Conservation (phyloP, 1,140 invertebrate genomes). For the Ditylenchus dipsaci region DNA sequence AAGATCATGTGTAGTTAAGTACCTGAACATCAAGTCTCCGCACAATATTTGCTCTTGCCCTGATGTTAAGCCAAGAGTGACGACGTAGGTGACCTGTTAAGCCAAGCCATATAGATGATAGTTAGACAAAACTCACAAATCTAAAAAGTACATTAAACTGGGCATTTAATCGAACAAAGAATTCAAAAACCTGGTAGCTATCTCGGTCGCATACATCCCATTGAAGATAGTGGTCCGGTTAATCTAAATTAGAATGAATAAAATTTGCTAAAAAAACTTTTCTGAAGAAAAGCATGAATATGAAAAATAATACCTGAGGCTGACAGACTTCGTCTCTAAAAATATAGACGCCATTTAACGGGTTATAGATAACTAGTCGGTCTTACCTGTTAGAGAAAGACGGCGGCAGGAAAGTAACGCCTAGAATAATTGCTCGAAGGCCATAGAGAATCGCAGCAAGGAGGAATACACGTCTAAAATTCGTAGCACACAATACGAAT, state of each 20-base stretch:
- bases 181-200: conserved; percentile 42
- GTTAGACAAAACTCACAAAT: neutral
- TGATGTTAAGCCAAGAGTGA: conserved; percentile 57
- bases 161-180: neutral
- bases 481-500: no score
- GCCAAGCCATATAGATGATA: conserved; percentile 19
- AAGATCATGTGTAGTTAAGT: no score
- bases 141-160: conserved; percentile 8
- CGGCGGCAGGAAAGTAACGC: conserved; percentile 55
- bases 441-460: conserved; percentile 46
- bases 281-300: neutral
- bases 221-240: conserved; percentile 41
- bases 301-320: conserved; percentile 34
- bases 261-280: neutral
- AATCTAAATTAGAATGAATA: conserved; percentile 10
- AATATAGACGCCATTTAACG: neutral
- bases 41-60: conserved; percentile 57
- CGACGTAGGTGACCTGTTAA: conserved; percentile 56
- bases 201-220: conserved; percentile 47
- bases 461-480: conserved; percentile 48
- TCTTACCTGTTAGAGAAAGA: conserved; percentile 49
- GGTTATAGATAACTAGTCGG: neutral
- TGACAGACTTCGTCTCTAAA: conserved; percentile 49
- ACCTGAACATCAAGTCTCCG: conserved; percentile 56
- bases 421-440: conserved; percentile 48